These are phyloP conservation scores for Apocrypta bakeri DNA, from an alignment of 1,140 invertebrate species.

Conservation along the genomic window DNA sequence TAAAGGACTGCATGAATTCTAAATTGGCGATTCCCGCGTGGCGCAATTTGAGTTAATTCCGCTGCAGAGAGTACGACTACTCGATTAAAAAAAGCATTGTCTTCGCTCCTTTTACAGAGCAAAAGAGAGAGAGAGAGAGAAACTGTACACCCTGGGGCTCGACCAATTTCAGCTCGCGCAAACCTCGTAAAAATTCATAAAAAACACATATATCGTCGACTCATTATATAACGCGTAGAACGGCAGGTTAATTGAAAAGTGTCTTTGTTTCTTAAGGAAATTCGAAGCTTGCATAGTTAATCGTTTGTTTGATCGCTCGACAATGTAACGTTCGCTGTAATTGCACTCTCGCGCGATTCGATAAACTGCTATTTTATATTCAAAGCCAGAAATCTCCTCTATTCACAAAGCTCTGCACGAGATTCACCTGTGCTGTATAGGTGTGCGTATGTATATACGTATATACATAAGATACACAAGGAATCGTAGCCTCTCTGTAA, in stretches of 20 bases:
- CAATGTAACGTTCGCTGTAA: conserved; percentile 13
- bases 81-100: conserved; percentile 66
- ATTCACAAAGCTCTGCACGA: neutral
- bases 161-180: conserved; percentile 28
- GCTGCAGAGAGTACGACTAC: conserved; percentile 65
- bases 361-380: neutral
- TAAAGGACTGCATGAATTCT: conserved; percentile 22
- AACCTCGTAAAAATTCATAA: conserved; percentile 45
- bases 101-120: conserved; percentile 60
- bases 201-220: neutral
- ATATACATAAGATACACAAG: neutral
- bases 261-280: neutral
- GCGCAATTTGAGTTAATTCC: conserved; percentile 72
- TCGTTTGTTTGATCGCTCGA: conserved; percentile 11
- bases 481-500: neutral
- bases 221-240: neutral
- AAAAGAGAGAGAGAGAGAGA: neutral
- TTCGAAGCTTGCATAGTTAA: neutral
- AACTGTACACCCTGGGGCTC: conserved; percentile 43
- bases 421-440: neutral
- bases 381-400: neutral
- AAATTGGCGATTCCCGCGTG: conserved; percentile 59
- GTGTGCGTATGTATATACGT: no score
- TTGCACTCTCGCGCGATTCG: neutral
- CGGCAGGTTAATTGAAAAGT: neutral